Evolutionary conservation across 2,888 invertebrate genomes (phyloP), one percentile per base, ranked within the genome.

Genomic region (Micoletzkya japonica): DNA sequence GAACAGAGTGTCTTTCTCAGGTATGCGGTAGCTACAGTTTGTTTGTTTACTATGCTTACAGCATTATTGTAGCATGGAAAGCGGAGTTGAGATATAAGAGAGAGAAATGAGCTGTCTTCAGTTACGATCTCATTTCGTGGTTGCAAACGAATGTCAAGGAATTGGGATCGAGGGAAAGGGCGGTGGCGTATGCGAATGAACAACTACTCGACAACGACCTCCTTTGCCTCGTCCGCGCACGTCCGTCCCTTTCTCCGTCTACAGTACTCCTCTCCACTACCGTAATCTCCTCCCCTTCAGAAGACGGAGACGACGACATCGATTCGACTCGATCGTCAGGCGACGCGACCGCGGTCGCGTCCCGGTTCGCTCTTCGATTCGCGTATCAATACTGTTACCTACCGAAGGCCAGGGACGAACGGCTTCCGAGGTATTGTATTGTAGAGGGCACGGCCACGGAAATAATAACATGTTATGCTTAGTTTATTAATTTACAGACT

Each of bases 301-400:
- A 44, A 44, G 44, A 44, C 44, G 44, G 44, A 44, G 44, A 44
- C 20, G 60, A 61, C 26, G 73, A 73, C 28, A 37, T 56, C 37
- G 73, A 73, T 36, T 68, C 73, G n/a, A 59, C 60, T 49, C 71
- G 71, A 59, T 52, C 68, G 4, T 52, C n/a, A n/a, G n/a, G n/a
- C n/a, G n/a, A n/a, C n/a, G n/a, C n/a, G n/a, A n/a, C n/a, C n/a
- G n/a, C n/a, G n/a, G n/a, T n/a, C n/a, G n/a, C n/a, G n/a, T n/a
- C n/a, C n/a, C n/a, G n/a, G n/a, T n/a, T n/a, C n/a, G n/a, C 1
- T 30, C 2, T 61, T 28, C 49, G 49, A 24, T 64, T 64, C 54
- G 64, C 52, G 1, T 64, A 64, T 37, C 64, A 64, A 28, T 64
- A 64, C 54, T 64, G 64, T 28, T 64, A 64, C 14, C 28, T 64